phyloP scores from a whole-genome alignment of 2,888 invertebrate genomes.

The Eurytoma californica region DNA sequence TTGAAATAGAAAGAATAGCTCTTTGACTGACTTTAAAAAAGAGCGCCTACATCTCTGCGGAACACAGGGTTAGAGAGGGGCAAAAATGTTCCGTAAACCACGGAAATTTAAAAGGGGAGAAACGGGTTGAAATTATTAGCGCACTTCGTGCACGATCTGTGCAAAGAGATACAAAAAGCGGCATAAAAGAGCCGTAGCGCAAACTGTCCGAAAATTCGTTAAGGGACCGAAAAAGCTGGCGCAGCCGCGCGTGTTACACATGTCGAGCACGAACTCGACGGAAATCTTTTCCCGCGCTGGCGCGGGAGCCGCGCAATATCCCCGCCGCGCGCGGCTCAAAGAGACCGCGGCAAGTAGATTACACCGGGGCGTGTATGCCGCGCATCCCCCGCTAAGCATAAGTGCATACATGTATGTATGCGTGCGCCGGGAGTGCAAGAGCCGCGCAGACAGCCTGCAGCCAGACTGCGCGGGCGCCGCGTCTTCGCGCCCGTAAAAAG shows the following conservation, averaged over 20 bases:
- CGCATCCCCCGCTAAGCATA: conserved; percentile 43
- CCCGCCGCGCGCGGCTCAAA: conserved; percentile 54
- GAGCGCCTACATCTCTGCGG: no score
- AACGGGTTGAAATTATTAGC: neutral
- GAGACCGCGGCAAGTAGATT: conserved; percentile 66
- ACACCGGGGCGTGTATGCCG: conserved; percentile 54
- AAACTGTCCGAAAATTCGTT: conserved; percentile 53
- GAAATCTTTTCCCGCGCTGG: conserved; percentile 38
- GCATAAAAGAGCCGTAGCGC: conserved; percentile 13
- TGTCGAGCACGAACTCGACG: conserved; percentile 49
- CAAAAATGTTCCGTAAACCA: neutral
- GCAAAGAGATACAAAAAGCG: neutral
- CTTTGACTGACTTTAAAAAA: no score
- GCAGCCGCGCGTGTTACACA: conserved; percentile 25
- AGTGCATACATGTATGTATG: conserved; percentile 44
- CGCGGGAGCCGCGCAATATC: conserved; percentile 18
- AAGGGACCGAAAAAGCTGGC: conserved; percentile 32
- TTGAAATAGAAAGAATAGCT: neutral
- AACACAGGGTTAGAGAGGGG: neutral
- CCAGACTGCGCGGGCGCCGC: no score
- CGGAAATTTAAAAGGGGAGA: neutral
- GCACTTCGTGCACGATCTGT: neutral
- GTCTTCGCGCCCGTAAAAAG: conserved; percentile 1
- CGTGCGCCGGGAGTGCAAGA: neutral
- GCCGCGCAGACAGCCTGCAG: neutral